Percentiles rank a stretch among this genome's conserved stretches.
phyloP scores from a whole-genome alignment of 1,140 invertebrate species.

The Agrypnia vestita region DNA sequence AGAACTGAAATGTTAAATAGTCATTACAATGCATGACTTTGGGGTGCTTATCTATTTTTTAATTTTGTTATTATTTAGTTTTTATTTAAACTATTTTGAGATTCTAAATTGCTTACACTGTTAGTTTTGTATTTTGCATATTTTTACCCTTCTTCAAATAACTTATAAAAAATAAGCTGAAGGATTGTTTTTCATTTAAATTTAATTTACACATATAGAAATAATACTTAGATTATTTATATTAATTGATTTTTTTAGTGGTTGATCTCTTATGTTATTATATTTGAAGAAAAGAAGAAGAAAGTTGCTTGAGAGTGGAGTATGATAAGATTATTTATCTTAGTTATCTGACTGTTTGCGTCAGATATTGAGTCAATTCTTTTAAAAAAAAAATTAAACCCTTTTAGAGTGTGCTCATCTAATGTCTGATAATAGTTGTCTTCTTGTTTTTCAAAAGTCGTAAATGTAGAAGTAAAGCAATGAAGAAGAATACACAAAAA shows the following conservation, averaged over 20 bases:
- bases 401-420: slow-evolving; percentile 52
- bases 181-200: slow-evolving; percentile 39
- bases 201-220: slow-evolving; percentile 48
- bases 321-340: slow-evolving; percentile 52
- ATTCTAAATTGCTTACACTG: slow-evolving; percentile 39
- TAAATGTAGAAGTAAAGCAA: slow-evolving; percentile 46
- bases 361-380: slow-evolving; percentile 58
- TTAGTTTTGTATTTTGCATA: slow-evolving; percentile 9
- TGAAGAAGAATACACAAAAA: slow-evolving; percentile 30
- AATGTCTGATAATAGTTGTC: slow-evolving; percentile 34
- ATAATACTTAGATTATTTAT: slow-evolving; percentile 50
- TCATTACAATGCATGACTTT: slow-evolving; percentile 48
- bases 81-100: slow-evolving; percentile 52
- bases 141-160: slow-evolving; percentile 35
- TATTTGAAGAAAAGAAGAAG: slow-evolving; percentile 56
- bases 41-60: slow-evolving; percentile 60
- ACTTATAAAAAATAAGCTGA: background rate
- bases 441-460: slow-evolving; percentile 15
- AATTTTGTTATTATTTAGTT: slow-evolving; percentile 49
- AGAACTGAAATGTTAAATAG: slow-evolving; percentile 5
- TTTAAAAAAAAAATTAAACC: slow-evolving; percentile 52
- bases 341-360: slow-evolving; percentile 42
- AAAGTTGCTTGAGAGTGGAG: slow-evolving; percentile 51
- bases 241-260: slow-evolving; percentile 59
- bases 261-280: slow-evolving; percentile 60